Evolutionary conservation across 1,140 invertebrate species (phyloP).

Genomic region (Drosophila sechellia): DNA sequence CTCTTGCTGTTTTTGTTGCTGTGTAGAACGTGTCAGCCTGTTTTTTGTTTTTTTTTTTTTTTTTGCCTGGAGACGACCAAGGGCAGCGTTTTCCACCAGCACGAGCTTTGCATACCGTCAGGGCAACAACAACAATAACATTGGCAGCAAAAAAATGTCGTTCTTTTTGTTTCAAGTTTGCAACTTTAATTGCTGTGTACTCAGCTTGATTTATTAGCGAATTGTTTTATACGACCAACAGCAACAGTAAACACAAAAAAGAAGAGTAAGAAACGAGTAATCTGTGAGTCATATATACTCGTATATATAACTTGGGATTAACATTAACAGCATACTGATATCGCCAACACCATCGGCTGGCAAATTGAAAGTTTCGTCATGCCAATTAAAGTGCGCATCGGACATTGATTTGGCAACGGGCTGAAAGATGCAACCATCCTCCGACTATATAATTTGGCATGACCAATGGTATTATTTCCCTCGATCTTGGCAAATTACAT

Average conservation of each 20-base stretch:
- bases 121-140: conserved; percentile 8
- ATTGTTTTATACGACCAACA: conserved; percentile 66
- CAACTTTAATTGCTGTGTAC: conserved; percentile 83
- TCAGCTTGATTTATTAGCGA: conserved; percentile 81
- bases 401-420: conserved; percentile 63
- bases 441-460: conserved; percentile 68
- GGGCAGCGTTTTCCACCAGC: conserved; percentile 63
- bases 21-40: conserved; percentile 77
- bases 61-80: conserved; percentile 68
- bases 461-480: conserved; percentile 73
- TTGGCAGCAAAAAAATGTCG: conserved; percentile 48
- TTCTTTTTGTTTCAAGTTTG: conserved; percentile 70
- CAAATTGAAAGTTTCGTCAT: conserved; percentile 71
- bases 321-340: conserved; percentile 70
- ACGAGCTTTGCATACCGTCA: conserved; percentile 59
- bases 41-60: conserved; percentile 49
- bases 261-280: conserved; percentile 48
- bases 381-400: conserved; percentile 60
- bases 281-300: conserved; percentile 53
- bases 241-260: neutral
- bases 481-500: conserved; percentile 60
- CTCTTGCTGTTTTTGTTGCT: conserved; percentile 45
- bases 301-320: conserved; percentile 15
- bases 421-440: conserved; percentile 23
- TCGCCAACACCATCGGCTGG: conserved; percentile 68